phyloP scores from a whole-genome alignment of 1,140 invertebrate genomes.

The Calosoma granatense region DNA sequence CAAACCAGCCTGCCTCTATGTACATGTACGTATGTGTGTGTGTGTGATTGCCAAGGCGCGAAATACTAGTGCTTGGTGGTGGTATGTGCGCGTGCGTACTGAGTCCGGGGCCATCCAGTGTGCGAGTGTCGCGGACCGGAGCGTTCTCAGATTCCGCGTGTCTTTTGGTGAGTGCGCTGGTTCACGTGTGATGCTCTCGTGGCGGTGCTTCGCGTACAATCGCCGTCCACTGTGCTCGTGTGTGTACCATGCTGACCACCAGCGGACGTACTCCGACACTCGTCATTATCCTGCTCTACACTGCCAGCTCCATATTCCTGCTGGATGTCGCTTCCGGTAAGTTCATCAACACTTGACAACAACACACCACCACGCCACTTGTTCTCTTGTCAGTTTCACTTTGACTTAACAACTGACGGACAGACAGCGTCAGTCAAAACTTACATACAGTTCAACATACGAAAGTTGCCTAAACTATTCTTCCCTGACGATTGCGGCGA shows the following conservation, averaged over 20 bases:
- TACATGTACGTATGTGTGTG: too few relatives aligned
- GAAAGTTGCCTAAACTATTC: too few relatives aligned
- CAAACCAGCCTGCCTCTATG: not conserved
- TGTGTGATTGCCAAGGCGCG: not conserved
- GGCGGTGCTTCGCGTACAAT: not conserved
- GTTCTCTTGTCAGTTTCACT: too few relatives aligned
- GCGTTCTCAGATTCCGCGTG: conserved; percentile 5
- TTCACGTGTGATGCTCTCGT: not conserved
- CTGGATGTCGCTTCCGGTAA: not conserved
- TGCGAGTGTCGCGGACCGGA: not conserved
- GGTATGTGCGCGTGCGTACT: not conserved
- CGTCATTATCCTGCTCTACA: not conserved
- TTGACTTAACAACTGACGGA: too few relatives aligned
- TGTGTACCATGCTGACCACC: not conserved
- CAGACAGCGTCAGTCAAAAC: too few relatives aligned
- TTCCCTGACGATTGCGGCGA: too few relatives aligned
- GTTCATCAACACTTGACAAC: not conserved
- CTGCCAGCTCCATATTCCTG: not conserved
- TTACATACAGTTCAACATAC: too few relatives aligned
- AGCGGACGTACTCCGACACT: too few relatives aligned
- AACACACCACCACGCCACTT: too few relatives aligned
- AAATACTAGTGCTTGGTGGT: not conserved
- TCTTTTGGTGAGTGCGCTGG: not conserved
- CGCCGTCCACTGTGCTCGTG: conserved; percentile 1
- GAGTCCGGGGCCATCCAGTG: not conserved